phyloP scores from a whole-genome alignment of 2,113 vertebrate species.

The Trematocara marginatum region DNA sequence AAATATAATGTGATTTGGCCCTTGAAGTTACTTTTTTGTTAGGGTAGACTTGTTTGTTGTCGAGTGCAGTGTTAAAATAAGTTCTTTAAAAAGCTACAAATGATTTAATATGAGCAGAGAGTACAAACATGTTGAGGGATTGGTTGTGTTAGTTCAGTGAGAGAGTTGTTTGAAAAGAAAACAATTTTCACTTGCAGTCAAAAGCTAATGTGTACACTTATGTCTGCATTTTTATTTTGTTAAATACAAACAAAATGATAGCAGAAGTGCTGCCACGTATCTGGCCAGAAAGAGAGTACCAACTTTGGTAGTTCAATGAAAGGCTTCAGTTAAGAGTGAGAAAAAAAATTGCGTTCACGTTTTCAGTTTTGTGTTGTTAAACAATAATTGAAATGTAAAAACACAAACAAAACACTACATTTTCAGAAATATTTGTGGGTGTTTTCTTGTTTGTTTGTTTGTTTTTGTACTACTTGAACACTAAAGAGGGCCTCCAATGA shows the following conservation, averaged over 20 bases:
- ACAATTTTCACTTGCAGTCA: not conserved
- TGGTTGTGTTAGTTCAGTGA: not conserved
- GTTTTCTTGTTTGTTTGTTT: not conserved
- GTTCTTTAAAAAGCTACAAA: not conserved
- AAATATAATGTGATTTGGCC: not conserved
- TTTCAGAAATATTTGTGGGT: rapidly evolving
- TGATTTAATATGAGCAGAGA: not conserved
- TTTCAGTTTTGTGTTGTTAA: not conserved
- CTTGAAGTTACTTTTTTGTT: not conserved
- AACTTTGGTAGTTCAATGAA: not conserved
- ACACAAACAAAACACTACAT: not conserved
- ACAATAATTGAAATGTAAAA: not conserved
- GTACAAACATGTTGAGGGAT: not conserved
- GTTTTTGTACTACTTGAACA: not conserved
- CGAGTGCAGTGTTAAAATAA: not conserved
- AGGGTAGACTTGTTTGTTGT: not conserved
- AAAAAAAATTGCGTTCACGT: not conserved
- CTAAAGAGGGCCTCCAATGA: not conserved
- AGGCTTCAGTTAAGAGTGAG: not conserved
- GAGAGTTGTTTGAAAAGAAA: not conserved
- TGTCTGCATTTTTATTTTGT: not conserved
- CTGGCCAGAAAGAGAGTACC: not conserved
- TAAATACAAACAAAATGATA: not conserved
- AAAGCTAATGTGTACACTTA: not conserved
- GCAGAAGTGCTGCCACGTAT: not conserved